These are phyloP conservation scores for Alces alces DNA, from an alignment of 2,113 vertebrate species.

Conservation along the genomic window DNA sequence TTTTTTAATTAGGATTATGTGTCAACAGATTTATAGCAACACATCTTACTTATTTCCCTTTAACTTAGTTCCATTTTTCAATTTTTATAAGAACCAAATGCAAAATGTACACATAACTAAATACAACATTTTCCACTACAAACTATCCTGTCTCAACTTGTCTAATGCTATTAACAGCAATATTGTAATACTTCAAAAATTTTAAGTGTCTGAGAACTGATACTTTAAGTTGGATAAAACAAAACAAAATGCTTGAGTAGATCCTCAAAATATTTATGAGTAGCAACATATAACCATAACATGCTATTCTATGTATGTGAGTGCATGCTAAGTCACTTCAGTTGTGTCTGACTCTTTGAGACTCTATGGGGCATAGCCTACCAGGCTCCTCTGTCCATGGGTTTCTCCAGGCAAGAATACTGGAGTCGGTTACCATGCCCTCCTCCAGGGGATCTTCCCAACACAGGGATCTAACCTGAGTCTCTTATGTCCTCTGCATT, in stretches of 20 bases:
- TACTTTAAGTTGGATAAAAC: not conserved
- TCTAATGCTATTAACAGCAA: not conserved
- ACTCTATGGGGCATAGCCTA: not conserved
- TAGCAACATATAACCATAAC: not conserved
- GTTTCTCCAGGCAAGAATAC: not conserved
- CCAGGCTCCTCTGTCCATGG: not conserved
- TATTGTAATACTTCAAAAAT: not conserved
- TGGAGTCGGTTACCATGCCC: not conserved
- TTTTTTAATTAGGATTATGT: not conserved
- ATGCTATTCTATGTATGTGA: not conserved
- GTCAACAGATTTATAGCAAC: not conserved
- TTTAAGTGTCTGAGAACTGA: not conserved
- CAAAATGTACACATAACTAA: not conserved
- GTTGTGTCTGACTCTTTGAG: not conserved
- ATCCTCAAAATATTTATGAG: not conserved
- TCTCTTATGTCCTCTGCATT: not conserved
- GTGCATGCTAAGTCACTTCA: not conserved
- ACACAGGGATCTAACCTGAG: accelerated
- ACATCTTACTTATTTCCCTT: not conserved
- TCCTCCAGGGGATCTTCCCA: not conserved
- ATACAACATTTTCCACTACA: not conserved
- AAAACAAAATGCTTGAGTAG: not conserved
- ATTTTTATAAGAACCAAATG: not conserved
- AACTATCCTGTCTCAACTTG: not conserved
- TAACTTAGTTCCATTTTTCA: not conserved